Conservation (phyloP, 2,113 vertebrate species). For the Nesogale talazaci region DNA sequence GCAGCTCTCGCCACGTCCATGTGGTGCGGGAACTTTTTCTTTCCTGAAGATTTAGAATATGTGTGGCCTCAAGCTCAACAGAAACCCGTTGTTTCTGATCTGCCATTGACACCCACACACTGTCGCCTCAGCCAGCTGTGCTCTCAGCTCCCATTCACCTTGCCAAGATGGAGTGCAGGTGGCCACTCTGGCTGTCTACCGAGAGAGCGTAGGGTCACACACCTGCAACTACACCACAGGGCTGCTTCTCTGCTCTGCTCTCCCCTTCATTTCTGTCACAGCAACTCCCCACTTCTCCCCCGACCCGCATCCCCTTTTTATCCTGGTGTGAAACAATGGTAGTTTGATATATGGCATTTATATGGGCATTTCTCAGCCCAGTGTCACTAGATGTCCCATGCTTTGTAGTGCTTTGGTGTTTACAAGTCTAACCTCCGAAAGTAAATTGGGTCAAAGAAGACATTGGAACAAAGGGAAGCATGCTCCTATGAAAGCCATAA, state of each 20-base stretch:
- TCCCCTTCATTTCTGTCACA: slow-evolving; percentile 82
- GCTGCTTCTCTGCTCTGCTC: slow-evolving; percentile 89
- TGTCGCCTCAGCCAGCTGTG: slow-evolving; percentile 91
- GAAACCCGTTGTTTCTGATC: slow-evolving; percentile 87
- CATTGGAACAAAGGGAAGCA: slow-evolving; percentile 84
- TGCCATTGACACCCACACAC: slow-evolving; percentile 87
- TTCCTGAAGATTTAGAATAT: slow-evolving; percentile 91
- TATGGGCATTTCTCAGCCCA: slow-evolving; percentile 89
- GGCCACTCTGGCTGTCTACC: slow-evolving; percentile 86
- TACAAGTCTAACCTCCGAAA: slow-evolving; percentile 81
- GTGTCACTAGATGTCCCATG: slow-evolving; percentile 87
- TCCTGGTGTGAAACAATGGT: slow-evolving; percentile 90
- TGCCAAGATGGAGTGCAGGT: slow-evolving; percentile 88
- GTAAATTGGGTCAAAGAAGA: slow-evolving; percentile 76
- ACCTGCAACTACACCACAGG: slow-evolving; percentile 86
- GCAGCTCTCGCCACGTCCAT: slow-evolving; percentile 86
- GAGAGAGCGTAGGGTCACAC: slow-evolving; percentile 87
- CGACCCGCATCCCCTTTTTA: slow-evolving; percentile 79
- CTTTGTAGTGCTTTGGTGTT: slow-evolving; percentile 87
- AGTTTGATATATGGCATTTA: slow-evolving; percentile 91
- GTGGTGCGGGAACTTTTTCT: slow-evolving; percentile 91
- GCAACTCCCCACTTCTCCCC: slow-evolving; percentile 51
- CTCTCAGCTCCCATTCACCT: slow-evolving; percentile 87
- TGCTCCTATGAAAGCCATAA: slow-evolving; percentile 84
- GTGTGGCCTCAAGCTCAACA: slow-evolving; percentile 91